Evolutionary conservation across 2,113 vertebrate species (phyloP).

Genomic region (Scomber colias): DNA sequence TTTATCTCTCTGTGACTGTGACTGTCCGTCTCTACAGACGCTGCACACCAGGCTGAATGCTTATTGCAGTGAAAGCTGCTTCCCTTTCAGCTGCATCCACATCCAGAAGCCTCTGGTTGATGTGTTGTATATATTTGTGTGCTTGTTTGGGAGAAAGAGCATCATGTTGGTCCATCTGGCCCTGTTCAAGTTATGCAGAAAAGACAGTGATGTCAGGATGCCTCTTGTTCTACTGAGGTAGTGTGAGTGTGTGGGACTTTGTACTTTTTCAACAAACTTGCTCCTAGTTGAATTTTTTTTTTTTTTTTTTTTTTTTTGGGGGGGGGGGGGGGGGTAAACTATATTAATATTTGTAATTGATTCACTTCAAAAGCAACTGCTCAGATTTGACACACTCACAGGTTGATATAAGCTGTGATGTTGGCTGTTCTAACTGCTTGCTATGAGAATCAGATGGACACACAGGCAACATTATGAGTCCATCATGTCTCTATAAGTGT

Average conservation of each 20-base stretch:
- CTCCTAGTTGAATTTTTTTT: not conserved
- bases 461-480: too few relatives aligned
- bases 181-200: conserved; percentile 25
- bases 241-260: not conserved
- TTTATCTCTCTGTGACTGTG: conserved; percentile 23
- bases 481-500: too few relatives aligned
- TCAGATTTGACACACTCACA: too few relatives aligned
- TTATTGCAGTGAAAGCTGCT: conserved; percentile 12
- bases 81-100: conserved; percentile 12
- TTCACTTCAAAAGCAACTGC: too few relatives aligned
- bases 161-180: conserved; percentile 35
- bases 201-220: conserved; percentile 31
- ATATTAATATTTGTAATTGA: too few relatives aligned
- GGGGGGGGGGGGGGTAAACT: too few relatives aligned
- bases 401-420: too few relatives aligned
- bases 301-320: not conserved
- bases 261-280: not conserved
- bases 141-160: conserved; percentile 1
- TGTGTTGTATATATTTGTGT: conserved; percentile 8
- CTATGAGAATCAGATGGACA: too few relatives aligned
- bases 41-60: conserved; percentile 27
- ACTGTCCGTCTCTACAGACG: conserved; percentile 11
- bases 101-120: conserved; percentile 10
- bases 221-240: conserved; percentile 11
- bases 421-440: too few relatives aligned